Evolutionary conservation across 2,797 vertebrate species (phyloP).

Genomic region (Rhyacichthys aspro): DNA sequence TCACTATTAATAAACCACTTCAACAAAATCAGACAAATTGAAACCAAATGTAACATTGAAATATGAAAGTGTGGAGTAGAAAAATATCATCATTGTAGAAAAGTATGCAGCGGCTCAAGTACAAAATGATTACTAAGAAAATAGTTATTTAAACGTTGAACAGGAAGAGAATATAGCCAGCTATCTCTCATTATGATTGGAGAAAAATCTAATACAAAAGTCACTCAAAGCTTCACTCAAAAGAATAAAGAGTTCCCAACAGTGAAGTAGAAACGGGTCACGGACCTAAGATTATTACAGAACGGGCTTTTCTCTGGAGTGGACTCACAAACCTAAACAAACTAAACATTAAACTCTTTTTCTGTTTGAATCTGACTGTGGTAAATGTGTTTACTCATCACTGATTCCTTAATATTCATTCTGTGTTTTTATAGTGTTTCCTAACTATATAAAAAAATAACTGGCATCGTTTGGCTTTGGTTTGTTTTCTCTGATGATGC

Average conservation of each 20-base stretch:
- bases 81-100: constrained; percentile 63
- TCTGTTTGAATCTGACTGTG: too few species aligned
- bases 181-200: constrained; percentile 78
- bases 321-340: too few species aligned
- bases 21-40: constrained; percentile 14
- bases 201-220: constrained; percentile 56
- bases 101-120: constrained; percentile 61
- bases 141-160: constrained; percentile 33
- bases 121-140: constrained; percentile 51
- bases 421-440: too few species aligned
- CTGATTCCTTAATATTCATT: too few species aligned
- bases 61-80: constrained; percentile 51
- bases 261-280: not conserved
- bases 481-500: too few species aligned
- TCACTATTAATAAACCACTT: constrained; percentile 18
- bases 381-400: too few species aligned
- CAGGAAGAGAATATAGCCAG: constrained; percentile 82
- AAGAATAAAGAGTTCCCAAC: not conserved
- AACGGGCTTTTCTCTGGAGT: not conserved
- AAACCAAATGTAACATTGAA: constrained; percentile 35
- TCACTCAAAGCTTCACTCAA: constrained; percentile 40
- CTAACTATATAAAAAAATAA: too few species aligned
- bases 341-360: too few species aligned
- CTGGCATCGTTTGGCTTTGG: too few species aligned
- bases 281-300: not conserved